A percentile compares a stretch with the other conserved stretches of the same genome.
phyloP scores from a whole-genome alignment of 2,888 invertebrate species.

The Leucophenga montana region DNA sequence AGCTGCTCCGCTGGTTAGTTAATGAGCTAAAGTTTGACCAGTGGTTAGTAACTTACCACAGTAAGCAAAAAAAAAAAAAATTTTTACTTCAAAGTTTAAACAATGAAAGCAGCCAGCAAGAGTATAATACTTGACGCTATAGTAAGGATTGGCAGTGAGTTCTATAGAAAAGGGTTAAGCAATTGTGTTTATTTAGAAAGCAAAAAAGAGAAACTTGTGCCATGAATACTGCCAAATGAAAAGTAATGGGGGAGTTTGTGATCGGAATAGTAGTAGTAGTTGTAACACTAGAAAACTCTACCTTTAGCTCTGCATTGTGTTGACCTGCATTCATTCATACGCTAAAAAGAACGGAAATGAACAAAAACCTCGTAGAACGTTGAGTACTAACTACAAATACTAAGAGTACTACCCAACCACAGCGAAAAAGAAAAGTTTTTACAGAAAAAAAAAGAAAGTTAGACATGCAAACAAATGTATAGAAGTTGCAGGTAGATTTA shows the following conservation, averaged over 20 bases:
- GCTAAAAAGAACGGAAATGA: slow-evolving; percentile 55
- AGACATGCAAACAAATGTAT: slow-evolving; percentile 47
- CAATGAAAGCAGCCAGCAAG: neutral
- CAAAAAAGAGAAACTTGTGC: neutral
- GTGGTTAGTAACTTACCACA: neutral
- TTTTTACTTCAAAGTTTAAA: slow-evolving; percentile 13
- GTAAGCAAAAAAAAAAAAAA: neutral
- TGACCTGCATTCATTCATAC: slow-evolving; percentile 56
- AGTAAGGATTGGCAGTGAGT: neutral
- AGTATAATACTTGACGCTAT: neutral
- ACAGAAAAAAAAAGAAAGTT: slow-evolving; percentile 51
- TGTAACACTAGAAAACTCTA: neutral
- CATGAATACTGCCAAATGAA: neutral
- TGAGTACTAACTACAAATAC: neutral
- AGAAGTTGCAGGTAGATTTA: neutral
- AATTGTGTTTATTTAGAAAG: slow-evolving; percentile 11
- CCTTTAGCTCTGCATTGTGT: slow-evolving; percentile 40
- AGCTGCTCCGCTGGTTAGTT: neutral
- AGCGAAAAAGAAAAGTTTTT: slow-evolving; percentile 32
- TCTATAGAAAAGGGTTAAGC: neutral
- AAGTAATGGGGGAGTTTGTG: neutral
- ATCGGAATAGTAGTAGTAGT: neutral
- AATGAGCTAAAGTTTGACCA: slow-evolving; percentile 25
- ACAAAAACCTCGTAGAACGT: slow-evolving; percentile 38
- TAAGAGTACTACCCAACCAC: slow-evolving; percentile 18